Conservation (phyloP, 1,140 invertebrate genomes). For the Apis florea region DNA sequence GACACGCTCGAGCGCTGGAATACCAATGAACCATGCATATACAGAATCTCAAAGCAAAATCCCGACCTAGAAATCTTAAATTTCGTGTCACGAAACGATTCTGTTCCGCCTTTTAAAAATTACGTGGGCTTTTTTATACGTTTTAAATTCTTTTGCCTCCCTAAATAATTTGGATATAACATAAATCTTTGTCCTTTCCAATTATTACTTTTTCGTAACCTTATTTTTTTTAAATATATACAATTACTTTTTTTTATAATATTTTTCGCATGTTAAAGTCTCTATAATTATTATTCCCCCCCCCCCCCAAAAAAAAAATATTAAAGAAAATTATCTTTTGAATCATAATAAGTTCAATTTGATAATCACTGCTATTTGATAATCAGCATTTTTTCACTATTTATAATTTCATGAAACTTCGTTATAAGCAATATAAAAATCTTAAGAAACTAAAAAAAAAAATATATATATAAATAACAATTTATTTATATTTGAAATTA, state of each 20-base stretch:
- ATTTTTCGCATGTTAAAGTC: no score
- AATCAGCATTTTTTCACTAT: no score
- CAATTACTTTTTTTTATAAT: no score
- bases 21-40: slow-evolving; percentile 21
- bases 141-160: not conserved
- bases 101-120: not conserved
- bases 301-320: no score
- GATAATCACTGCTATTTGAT: no score
- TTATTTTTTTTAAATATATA: no score
- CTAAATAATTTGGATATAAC: not conserved
- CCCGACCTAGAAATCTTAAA: slow-evolving; percentile 18
- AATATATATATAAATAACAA: not conserved
- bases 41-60: not conserved
- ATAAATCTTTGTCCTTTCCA: no score
- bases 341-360: no score
- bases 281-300: no score
- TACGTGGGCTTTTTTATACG: not conserved
- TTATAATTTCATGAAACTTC: not conserved
- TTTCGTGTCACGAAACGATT: not conserved
- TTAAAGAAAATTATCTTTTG: no score
- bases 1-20: slow-evolving; percentile 18
- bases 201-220: no score
- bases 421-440: not conserved
- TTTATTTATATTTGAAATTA: not conserved
- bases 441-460: not conserved